Conservation (phyloP, 2,113 vertebrate species). For the Gallinago paraguaiae region DNA sequence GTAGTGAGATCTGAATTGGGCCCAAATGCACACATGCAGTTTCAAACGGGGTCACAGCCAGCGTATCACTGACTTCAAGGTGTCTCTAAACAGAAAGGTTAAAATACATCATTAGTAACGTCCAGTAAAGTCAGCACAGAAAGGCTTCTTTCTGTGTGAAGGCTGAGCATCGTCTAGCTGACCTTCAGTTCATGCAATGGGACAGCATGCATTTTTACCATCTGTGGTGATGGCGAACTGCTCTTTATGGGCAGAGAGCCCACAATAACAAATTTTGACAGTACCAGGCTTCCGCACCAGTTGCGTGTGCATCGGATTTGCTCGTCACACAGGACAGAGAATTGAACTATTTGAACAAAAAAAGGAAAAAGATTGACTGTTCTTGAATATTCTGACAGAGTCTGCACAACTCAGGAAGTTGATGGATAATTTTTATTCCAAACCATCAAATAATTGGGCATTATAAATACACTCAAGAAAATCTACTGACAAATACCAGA, state of each 20-base stretch:
- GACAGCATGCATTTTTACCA: not conserved
- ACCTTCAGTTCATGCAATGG: not conserved
- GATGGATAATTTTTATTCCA: not conserved
- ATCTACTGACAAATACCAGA: not conserved
- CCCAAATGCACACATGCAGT: not conserved
- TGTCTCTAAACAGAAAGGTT: not conserved
- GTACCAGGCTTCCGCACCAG: not conserved
- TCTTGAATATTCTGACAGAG: not conserved
- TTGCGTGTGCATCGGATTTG: accelerated
- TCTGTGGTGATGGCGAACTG: not conserved
- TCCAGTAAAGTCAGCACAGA: not conserved
- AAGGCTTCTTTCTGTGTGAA: not conserved
- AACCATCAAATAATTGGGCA: not conserved
- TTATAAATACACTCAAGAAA: not conserved
- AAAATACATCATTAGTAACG: not conserved
- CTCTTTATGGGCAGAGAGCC: not conserved
- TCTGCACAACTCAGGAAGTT: not conserved
- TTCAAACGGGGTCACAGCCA: not conserved
- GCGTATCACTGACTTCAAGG: not conserved
- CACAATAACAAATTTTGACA: not conserved
- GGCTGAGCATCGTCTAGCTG: not conserved
- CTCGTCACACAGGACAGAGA: not conserved
- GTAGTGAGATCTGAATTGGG: not conserved
- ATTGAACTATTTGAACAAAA: not conserved
- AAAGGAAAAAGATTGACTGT: not conserved